Evolutionary conservation across 2,888 invertebrate genomes (phyloP).

Genomic region (Brachylomia viminalis): DNA sequence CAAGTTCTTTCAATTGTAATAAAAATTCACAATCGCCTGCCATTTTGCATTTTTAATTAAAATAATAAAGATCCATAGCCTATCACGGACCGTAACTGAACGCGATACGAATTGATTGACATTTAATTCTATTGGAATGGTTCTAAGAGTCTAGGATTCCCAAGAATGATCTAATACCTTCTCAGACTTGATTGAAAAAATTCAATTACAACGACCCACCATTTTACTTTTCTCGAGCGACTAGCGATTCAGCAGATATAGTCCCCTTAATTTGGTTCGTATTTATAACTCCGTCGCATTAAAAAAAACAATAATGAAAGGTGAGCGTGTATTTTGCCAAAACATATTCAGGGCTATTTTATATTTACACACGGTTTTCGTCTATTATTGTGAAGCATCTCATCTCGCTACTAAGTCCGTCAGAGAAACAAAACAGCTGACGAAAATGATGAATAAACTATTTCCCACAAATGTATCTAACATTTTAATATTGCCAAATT

Average conservation of each 20-base stretch:
- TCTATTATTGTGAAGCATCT: slow-evolving; percentile 64
- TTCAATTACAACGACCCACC: not conserved
- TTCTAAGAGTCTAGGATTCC: slow-evolving; percentile 46
- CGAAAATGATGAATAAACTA: slow-evolving; percentile 49
- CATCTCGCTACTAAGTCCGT: slow-evolving; percentile 40
- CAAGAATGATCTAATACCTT: slow-evolving; percentile 44
- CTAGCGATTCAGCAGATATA: slow-evolving; percentile 41
- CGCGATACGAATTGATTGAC: slow-evolving; percentile 64
- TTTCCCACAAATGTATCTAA: slow-evolving; percentile 12
- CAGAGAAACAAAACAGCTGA: slow-evolving; percentile 52
- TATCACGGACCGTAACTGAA: slow-evolving; percentile 54
- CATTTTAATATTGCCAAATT: not conserved
- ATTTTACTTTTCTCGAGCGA: slow-evolving; percentile 38
- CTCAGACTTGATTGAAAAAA: slow-evolving; percentile 36
- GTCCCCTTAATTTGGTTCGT: slow-evolving; percentile 52
- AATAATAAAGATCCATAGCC: slow-evolving; percentile 58
- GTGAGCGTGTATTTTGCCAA: slow-evolving; percentile 62
- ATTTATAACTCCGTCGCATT: slow-evolving; percentile 57
- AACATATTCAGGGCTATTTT: slow-evolving; percentile 60
- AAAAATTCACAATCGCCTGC: slow-evolving; percentile 50
- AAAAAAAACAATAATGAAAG: slow-evolving; percentile 58
- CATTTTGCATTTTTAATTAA: slow-evolving; percentile 64
- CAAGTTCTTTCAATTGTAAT: slow-evolving; percentile 53
- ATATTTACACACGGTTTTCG: slow-evolving; percentile 59
- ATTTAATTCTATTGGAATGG: slow-evolving; percentile 53